A percentile compares a stretch with the other conserved stretches of the same genome.
These are phyloP conservation scores for Cacoxenus indagator DNA, from an alignment of 2,888 invertebrate genomes.

Conservation along the genomic window DNA sequence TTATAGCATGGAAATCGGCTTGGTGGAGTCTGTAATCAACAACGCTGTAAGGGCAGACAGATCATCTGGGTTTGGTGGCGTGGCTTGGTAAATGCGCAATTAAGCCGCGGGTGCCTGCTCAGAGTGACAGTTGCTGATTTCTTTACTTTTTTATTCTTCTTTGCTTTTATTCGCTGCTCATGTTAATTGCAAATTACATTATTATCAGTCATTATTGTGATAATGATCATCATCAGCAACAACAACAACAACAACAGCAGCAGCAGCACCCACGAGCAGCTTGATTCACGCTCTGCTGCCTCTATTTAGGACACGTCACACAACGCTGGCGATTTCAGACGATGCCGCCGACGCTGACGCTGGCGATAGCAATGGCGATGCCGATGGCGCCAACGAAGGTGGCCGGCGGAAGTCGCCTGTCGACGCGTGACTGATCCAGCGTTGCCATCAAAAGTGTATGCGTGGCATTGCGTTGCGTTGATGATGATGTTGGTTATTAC, in stretches of 20 bases:
- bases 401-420: slow-evolving; percentile 7
- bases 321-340: not conserved
- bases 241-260: not conserved
- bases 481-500: not conserved
- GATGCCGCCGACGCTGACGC: too few species aligned
- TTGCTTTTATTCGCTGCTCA: not conserved
- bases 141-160: not conserved
- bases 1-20: too few species aligned
- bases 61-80: not conserved
- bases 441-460: not conserved
- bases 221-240: not conserved
- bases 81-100: not conserved
- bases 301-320: slow-evolving; percentile 1
- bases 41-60: not conserved
- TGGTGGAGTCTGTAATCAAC: too few species aligned
- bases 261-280: not conserved
- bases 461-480: not conserved
- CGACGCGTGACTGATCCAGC: not conserved
- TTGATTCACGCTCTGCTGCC: slow-evolving; percentile 9
- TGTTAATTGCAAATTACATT: slow-evolving; percentile 3
- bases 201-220: not conserved
- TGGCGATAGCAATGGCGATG: too few species aligned
- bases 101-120: not conserved
- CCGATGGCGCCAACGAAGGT: too few species aligned
- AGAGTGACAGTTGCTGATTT: slow-evolving; percentile 12